phyloP scores from a whole-genome alignment of 2,797 vertebrate genomes.

The Amblyraja radiata region DNA sequence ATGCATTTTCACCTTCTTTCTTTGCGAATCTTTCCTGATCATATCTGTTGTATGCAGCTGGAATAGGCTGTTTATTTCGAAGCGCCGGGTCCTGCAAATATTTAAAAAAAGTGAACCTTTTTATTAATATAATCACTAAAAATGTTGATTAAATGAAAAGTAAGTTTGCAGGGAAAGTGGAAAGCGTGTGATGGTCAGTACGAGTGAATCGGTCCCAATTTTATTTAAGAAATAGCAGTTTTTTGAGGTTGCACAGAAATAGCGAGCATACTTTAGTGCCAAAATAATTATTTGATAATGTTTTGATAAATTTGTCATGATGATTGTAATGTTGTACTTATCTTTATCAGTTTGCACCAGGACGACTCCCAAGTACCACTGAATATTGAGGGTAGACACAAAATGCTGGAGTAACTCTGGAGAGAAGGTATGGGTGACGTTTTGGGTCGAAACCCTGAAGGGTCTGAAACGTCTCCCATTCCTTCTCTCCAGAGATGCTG shows the following conservation, averaged over 20 bases:
- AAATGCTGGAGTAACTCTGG: no score
- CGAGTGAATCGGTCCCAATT: no score
- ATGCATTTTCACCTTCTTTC: slow-evolving; percentile 77
- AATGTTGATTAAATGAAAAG: not conserved
- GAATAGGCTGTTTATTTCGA: slow-evolving; percentile 88
- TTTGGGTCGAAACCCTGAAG: no score
- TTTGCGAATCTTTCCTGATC: slow-evolving; percentile 98
- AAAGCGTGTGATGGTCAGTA: not conserved
- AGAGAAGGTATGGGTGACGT: no score
- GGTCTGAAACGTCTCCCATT: no score
- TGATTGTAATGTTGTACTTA: not conserved
- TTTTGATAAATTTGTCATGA: not conserved
- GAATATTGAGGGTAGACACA: not conserved
- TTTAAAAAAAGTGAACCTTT: not conserved
- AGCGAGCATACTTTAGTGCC: not conserved
- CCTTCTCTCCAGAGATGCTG: no score
- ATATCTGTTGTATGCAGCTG: slow-evolving; percentile 94
- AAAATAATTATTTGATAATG: not conserved
- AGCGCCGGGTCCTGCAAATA: slow-evolving; percentile 75
- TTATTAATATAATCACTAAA: not conserved
- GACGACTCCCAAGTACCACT: not conserved
- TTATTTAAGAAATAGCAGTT: no score
- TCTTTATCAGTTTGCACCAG: not conserved
- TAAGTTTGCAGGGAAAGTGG: not conserved
- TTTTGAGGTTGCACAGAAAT: not conserved